A percentile compares a stretch with the other conserved stretches of the same genome.
Evolutionary conservation across 2,797 vertebrate species (phyloP).

Genomic region (Lithobates pipiens): DNA sequence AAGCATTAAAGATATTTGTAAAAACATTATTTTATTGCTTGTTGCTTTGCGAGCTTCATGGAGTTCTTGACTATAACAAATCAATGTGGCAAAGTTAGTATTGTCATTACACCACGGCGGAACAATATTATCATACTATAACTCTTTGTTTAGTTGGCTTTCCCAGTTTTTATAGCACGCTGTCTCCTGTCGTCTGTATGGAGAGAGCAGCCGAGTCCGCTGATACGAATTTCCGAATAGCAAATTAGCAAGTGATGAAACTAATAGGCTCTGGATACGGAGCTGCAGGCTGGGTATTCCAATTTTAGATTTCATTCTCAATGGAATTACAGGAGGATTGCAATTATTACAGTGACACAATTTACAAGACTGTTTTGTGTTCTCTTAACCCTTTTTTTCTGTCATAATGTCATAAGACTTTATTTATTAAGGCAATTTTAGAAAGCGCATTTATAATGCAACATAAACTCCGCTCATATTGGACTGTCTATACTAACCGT

Average conservation of each 20-base stretch:
- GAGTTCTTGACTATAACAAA: neutral
- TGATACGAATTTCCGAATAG: conserved; percentile 31
- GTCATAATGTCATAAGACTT: neutral
- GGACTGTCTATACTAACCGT: no score
- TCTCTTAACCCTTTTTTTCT: conserved; percentile 22
- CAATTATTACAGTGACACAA: conserved; percentile 59
- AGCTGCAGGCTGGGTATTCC: conserved; percentile 56
- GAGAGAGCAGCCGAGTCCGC: neutral
- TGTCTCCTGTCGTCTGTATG: neutral
- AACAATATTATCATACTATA: neutral
- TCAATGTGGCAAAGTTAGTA: neutral
- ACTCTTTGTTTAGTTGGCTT: neutral
- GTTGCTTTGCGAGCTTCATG: neutral
- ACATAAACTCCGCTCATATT: no score
- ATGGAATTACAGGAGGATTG: conserved; percentile 51
- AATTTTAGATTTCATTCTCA: conserved; percentile 48
- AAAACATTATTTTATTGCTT: no score
- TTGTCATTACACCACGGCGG: neutral
- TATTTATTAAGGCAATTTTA: no score
- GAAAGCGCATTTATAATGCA: no score
- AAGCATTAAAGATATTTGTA: no score
- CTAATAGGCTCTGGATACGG: conserved; percentile 44
- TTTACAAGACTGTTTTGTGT: conserved; percentile 22
- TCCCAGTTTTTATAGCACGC: neutral
- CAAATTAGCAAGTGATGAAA: conserved; percentile 59